Evolutionary conservation across 2,888 invertebrate genomes (phyloP).

Genomic region (Oscheius myriophilus): DNA sequence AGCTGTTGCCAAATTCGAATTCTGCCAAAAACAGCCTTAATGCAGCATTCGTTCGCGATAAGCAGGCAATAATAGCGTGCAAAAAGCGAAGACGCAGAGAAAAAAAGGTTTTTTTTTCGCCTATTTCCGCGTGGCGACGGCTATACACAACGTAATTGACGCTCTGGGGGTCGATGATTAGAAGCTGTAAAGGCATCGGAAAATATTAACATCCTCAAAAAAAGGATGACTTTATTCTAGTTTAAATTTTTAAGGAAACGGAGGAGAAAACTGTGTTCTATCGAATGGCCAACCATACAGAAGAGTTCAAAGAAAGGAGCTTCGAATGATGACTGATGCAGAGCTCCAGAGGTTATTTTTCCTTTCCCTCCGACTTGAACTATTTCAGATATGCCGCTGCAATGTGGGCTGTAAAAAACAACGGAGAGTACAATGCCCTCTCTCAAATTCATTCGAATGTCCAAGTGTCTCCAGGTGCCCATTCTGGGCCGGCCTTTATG

Average conservation of each 20-base stretch:
- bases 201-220: too few species aligned
- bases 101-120: too few species aligned
- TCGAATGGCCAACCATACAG: conserved; percentile 8
- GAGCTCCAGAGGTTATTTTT: conserved; percentile 45
- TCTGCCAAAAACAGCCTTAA: too few species aligned
- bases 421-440: conserved; percentile 6
- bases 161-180: too few species aligned
- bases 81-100: too few species aligned
- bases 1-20: too few species aligned
- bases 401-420: conserved; percentile 3
- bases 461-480: conserved; percentile 7
- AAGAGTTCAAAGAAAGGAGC: conserved; percentile 50
- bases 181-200: too few species aligned
- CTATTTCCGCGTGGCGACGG: too few species aligned
- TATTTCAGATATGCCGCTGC: conserved; percentile 7
- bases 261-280: conserved; percentile 9
- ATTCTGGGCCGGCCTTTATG: conserved; percentile 15
- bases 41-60: too few species aligned
- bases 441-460: conserved; percentile 7
- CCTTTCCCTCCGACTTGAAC: not conserved
- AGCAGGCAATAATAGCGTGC: too few species aligned
- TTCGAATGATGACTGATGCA: conserved; percentile 65
- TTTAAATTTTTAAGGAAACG: conserved; percentile 1
- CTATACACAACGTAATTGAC: too few species aligned
- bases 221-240: too few species aligned